Evolutionary conservation across 2,888 invertebrate species (phyloP).

Genomic region (Dorcus parallelipipedus): DNA sequence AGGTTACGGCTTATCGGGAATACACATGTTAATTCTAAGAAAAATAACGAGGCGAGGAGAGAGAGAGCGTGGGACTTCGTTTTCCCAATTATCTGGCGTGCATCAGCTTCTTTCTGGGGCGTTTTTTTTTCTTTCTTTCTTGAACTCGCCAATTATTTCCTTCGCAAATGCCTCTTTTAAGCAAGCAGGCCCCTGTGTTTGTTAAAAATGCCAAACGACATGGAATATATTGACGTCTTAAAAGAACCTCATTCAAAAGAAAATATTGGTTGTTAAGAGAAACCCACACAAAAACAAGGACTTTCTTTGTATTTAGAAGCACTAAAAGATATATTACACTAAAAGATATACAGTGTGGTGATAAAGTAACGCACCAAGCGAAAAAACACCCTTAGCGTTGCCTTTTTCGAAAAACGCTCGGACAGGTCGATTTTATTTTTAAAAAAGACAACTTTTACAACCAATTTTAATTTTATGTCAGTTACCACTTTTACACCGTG

Average conservation of each 20-base stretch:
- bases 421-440: no score
- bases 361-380: no score
- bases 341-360: no score
- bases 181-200: constrained; percentile 16
- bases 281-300: not conserved
- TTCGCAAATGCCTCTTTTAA: not conserved
- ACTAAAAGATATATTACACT: no score
- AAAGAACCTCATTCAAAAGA: not conserved
- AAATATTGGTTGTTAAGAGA: constrained; percentile 8
- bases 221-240: constrained; percentile 20
- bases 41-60: constrained; percentile 4
- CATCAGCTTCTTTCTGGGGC: not conserved
- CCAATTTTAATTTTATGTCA: no score
- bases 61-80: not conserved
- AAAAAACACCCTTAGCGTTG: no score
- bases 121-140: not conserved
- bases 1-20: constrained; percentile 5
- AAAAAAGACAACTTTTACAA: no score
- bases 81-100: constrained; percentile 2
- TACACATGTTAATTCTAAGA: constrained; percentile 10
- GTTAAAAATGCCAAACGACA: constrained; percentile 28
- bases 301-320: not conserved
- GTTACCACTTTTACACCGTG: no score
- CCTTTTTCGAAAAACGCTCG: no score
- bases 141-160: constrained; percentile 8